phyloP scores from a whole-genome alignment of 1,140 invertebrate species.

The Drosophila takahashii region DNA sequence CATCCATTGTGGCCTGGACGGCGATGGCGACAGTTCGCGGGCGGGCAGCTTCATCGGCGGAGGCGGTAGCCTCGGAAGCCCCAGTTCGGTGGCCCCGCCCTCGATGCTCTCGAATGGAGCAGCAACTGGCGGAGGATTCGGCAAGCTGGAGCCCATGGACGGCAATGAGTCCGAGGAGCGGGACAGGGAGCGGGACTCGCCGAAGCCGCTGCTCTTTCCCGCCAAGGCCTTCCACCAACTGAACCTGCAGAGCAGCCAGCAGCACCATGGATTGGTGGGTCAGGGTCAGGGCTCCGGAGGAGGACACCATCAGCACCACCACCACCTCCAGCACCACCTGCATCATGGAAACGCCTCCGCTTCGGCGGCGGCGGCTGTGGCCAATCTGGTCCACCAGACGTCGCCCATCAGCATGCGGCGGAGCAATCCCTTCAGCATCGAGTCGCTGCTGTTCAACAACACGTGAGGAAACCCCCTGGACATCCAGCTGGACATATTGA shows the following conservation, averaged over 20 bases:
- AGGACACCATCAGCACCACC: conserved; percentile 18
- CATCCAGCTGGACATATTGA: not conserved
- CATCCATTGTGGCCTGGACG: conserved; percentile 87
- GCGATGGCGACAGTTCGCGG: conserved; percentile 85
- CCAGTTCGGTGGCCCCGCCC: conserved; percentile 56
- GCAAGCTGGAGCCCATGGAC: conserved; percentile 39
- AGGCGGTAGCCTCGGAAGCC: conserved; percentile 84
- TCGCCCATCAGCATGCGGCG: conserved; percentile 86
- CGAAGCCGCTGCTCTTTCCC: conserved; percentile 71
- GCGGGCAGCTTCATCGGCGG: conserved; percentile 85
- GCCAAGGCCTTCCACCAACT: conserved; percentile 73
- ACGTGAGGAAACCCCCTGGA: conserved; percentile 86
- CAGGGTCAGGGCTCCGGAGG: conserved; percentile 20
- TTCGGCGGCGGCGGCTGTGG: conserved; percentile 63
- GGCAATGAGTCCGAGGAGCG: conserved; percentile 58
- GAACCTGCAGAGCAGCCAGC: conserved; percentile 70
- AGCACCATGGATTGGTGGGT: conserved; percentile 26
- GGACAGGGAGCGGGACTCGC: conserved; percentile 41
- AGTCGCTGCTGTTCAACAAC: conserved; percentile 90
- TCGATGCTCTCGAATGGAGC: conserved; percentile 38
- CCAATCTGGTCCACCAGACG: conserved; percentile 84
- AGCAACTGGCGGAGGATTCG: conserved; percentile 6
- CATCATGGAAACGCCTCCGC: conserved; percentile 29
- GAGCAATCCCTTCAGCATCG: conserved; percentile 93
- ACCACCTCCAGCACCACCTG: conserved; percentile 17